Evolutionary conservation across 2,888 invertebrate species (phyloP), one percentile per base, ranked within the genome.

Genomic region (Pyrrhosoma nymphula): DNA sequence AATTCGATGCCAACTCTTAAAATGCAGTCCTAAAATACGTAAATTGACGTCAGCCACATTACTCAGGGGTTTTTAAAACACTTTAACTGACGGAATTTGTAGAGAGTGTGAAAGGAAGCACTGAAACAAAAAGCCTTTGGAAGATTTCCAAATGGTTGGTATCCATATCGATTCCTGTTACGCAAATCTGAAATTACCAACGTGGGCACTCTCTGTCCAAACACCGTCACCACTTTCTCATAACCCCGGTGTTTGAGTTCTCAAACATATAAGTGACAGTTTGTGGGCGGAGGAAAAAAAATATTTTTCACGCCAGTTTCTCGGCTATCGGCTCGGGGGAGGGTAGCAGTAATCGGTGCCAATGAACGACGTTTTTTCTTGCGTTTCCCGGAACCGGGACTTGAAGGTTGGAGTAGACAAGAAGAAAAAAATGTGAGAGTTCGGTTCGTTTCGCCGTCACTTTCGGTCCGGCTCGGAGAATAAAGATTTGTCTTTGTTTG

Each of bases 401-500:
- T 47, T 47, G 47, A 47, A 47, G 30, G 35, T 20, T 35, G 82
- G 82, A 3, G 82, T 16, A 30, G 6, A n/a, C 56, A 35, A 14
- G 82, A 82, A 26, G 23, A 56, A n/a, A 89, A n/a, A 89, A n/a
- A 56, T 16, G n/a, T 20, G 20, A 2, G 60, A 23, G 26, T n/a
- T n/a, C 55, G 56, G 82, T 82, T 82, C 82, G 82, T 26, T 47
- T 55, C 55, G 89, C 55, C 14, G 89, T n/a, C 56, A n/a, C n/a
- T 10, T n/a, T 56, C 12, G 56, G 56, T 56, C 26, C 56, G 56
- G 10, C 55, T 14, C n/a, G 89, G 55, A 89, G 89, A 55, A 89
- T 89, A 89, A 89, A 89, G 89, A 89, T 89, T 89, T 56, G 55
- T 47, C 89, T 89, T 89, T 89, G 89, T 89, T 60, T 89, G 55